Evolutionary conservation across 2,113 vertebrate genomes (phyloP).

Genomic region (Oncorhynchus kisutch): DNA sequence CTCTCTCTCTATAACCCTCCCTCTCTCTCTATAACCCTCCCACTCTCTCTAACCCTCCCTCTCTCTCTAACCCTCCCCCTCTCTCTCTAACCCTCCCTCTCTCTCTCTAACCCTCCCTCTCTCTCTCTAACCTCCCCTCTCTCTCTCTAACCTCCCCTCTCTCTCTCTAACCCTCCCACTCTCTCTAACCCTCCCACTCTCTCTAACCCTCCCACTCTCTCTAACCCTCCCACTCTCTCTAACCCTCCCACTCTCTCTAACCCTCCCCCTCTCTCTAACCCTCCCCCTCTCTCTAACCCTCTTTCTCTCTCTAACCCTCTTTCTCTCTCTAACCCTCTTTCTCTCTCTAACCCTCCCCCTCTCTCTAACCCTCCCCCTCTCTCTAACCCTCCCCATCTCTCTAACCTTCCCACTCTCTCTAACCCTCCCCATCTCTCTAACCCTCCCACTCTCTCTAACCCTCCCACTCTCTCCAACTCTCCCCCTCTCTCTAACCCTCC

Average conservation of each 20-base stretch:
- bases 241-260: not conserved
- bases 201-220: not conserved
- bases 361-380: too few species aligned
- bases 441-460: too few species aligned
- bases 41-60: too few species aligned
- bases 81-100: too few species aligned
- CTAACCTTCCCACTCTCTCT: not conserved
- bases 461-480: not conserved
- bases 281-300: not conserved
- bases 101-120: too few species aligned
- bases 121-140: too few species aligned
- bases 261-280: not conserved
- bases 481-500: not conserved
- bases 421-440: not conserved
- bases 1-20: too few species aligned
- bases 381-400: not conserved
- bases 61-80: too few species aligned
- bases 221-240: not conserved
- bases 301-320: not conserved
- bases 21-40: too few species aligned
- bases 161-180: too few species aligned
- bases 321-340: not conserved
- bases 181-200: not conserved
- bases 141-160: too few species aligned
- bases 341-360: too few species aligned